Base-by-base conservation (phyloP, 2,113 vertebrate genomes). In the Saccopteryx bilineata region DNA sequence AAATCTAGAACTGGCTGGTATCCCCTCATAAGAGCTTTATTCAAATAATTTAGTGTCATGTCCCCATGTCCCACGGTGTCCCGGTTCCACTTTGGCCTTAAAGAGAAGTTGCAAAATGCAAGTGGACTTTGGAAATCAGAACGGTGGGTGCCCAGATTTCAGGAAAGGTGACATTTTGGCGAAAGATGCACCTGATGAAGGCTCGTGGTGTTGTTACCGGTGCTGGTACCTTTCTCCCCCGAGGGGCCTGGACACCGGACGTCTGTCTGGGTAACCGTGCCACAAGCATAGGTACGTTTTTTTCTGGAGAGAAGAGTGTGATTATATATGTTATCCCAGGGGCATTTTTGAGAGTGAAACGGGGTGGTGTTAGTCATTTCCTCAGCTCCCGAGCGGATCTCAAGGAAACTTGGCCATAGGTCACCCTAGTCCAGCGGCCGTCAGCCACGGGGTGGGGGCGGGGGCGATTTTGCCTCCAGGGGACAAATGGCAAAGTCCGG, bases 301-400 rank as follows among this genome's bases (percentile, higher is more conserved):
- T 84, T 69, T 28, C 72, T n/a, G 76, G 74, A 33, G 18, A 23
- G 23, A 23, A 58, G 61, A 19, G 52, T 2, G 39, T 2, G 39
- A 33, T 28, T 21, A 0, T 1, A 5, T 0, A 8, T 1, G 23
- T 24, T 12, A 19, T 23, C 56, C 23, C 52, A 39, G 23, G 56
- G 39, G 76, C 2, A 1, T 11, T 39, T 63, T 7, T 8, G 60
- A 71, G 69, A 19, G 19, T 7, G n/a, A 83, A 50, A 46, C 21
- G 61, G 76, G 46, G 54, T 7, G 54, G 17, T 31, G 28, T 33
- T 17, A 56, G 9, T 8, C 14, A 31, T 63, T 66, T 65, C 69
- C 50, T 21, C 15, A 24, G 58, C 28, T 54, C 21, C 1, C 1
- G 13, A 15, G 15, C 19, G 3, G 76, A 23, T 7, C 15, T 54